Evolutionary conservation across 2,888 invertebrate genomes (phyloP).

Genomic region (Yponomeuta malinellus): DNA sequence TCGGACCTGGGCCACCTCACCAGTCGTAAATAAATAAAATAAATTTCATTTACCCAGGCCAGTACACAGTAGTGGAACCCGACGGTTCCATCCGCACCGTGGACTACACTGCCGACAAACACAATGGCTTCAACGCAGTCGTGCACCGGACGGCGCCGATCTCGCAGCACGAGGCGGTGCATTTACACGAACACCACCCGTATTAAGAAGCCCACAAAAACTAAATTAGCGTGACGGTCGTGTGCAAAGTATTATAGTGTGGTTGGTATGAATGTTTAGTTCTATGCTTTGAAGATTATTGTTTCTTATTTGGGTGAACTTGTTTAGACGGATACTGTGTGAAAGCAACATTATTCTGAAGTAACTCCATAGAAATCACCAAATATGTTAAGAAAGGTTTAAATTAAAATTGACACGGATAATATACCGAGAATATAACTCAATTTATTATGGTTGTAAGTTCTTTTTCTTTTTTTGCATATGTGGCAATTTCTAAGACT

Average conservation of each 20-base stretch:
- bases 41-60: slow-evolving; percentile 43
- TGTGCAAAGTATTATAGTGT: background rate
- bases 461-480: no score
- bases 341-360: no score
- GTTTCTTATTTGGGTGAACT: background rate
- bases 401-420: no score
- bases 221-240: background rate
- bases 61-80: slow-evolving; percentile 68
- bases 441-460: no score
- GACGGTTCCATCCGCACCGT: slow-evolving; percentile 70
- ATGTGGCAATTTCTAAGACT: no score
- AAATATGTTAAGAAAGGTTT: no score
- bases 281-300: background rate
- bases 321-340: background rate
- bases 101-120: slow-evolving; percentile 71
- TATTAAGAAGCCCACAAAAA: background rate
- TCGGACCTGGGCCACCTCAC: no score
- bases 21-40: no score
- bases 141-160: slow-evolving; percentile 67
- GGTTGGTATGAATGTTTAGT: background rate
- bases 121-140: slow-evolving; percentile 69
- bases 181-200: slow-evolving; percentile 30
- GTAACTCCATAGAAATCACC: no score
- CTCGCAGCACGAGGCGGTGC: slow-evolving; percentile 55
- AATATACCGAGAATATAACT: no score